Percentiles rank a stretch among this genome's conserved stretches.
Conservation (phyloP, 2,113 vertebrate species). For the Pontoporia blainvillei region DNA sequence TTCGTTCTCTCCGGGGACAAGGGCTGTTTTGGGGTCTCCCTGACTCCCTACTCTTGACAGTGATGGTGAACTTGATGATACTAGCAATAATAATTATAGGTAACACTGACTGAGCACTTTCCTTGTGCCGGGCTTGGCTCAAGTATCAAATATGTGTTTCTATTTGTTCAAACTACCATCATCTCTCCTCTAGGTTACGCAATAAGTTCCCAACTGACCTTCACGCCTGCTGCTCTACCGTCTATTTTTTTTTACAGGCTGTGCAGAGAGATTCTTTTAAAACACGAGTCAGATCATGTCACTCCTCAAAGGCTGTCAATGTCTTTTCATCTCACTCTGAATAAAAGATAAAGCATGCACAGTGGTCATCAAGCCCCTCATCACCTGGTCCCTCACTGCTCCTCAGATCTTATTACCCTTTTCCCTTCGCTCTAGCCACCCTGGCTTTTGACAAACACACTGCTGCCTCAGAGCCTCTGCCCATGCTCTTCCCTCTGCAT, state of each 20-base stretch:
- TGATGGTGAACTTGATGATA: neutral
- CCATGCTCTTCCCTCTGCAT: neutral
- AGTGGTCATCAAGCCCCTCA: neutral
- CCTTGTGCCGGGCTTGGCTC: neutral
- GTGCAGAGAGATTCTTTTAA: neutral
- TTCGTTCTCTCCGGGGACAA: neutral
- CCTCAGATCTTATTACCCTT: neutral
- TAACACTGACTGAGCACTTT: neutral
- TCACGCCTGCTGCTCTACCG: neutral
- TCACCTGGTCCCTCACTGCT: neutral
- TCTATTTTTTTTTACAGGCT: neutral
- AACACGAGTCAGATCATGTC: neutral
- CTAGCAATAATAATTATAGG: neutral
- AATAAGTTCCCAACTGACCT: neutral
- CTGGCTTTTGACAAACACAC: neutral
- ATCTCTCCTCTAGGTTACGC: neutral
- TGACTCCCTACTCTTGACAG: neutral
- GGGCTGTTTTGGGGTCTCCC: neutral
- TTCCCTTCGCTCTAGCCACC: neutral
- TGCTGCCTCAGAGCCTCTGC: neutral
- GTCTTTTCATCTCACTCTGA: neutral
- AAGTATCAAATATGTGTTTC: neutral
- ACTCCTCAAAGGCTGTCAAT: neutral
- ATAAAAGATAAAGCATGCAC: neutral
- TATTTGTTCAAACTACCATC: neutral